Base-by-base conservation (phyloP, 2,797 vertebrate genomes). In the Somateria mollissima region DNA sequence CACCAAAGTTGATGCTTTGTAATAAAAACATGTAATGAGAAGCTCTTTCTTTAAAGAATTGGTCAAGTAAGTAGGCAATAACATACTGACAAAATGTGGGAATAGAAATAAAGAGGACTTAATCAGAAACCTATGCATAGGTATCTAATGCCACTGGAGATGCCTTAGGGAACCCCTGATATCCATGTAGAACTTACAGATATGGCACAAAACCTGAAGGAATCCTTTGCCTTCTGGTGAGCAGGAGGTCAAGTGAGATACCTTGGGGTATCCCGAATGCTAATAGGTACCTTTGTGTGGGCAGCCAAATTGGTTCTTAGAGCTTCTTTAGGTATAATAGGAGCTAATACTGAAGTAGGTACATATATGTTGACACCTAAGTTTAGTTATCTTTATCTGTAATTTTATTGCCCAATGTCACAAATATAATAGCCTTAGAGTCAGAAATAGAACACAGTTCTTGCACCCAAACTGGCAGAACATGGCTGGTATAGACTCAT, bases 91-190 rank as follows among this genome's bases (percentile, higher is more conserved):
- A 57, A 84, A 62, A 78, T 24, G 13, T 78, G 61, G 2, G 10
- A 60, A 36, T 34, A 30, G 36, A 71, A 81, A 58, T 22, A 51
- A 66, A 56, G n/a, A 73, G 9, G 47, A 64, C 34, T 84, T 57
- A 77, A 0, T 71, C n/a, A 78, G n/a, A 49, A 61, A 28, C 32
- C 1, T 2, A 7, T 27, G 21, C 2, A 6, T 13, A 37, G 17
- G 16, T 78, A 41, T 30, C 20, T 51, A 47, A 39, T 34, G 39
- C 41, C n/a, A 28, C 67, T 82, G 72, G 13, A 85, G 27, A 24
- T 73, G 30, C 27, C 19, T 62, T 64, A 28, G 56, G 34, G 27
- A 20, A 58, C 19, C 43, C 88, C 64, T 84, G 53, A 60, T 78
- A 67, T 36, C 60, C 56, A 36, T 0, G 2, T 45, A 47, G 72